A percentile compares a stretch with the other conserved stretches of the same genome.
Conservation (phyloP, 2,113 vertebrate species). For the Tonatia bakeri region DNA sequence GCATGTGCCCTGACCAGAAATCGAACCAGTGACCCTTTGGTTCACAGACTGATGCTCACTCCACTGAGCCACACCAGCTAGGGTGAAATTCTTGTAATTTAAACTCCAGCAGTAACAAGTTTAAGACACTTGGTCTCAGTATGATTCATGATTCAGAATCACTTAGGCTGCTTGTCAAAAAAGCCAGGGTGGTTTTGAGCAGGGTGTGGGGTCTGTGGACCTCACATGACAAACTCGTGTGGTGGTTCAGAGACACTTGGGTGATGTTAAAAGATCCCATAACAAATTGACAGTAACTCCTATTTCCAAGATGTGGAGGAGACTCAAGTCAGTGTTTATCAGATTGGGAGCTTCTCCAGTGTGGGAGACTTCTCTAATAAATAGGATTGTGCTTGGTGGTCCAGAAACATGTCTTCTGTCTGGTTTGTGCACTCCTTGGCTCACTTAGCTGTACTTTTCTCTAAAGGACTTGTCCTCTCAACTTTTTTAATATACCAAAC, state of each 20-base stretch:
- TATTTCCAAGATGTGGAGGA: not conserved
- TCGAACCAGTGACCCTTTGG: no score
- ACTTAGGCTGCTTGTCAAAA: not conserved
- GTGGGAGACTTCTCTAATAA: not conserved
- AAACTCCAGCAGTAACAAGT: not conserved
- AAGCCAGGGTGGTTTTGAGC: not conserved
- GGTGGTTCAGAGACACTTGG: not conserved
- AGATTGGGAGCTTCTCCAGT: not conserved
- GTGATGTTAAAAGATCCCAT: not conserved
- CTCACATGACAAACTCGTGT: not conserved
- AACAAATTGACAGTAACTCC: conserved; percentile 22
- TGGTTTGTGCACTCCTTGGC: not conserved
- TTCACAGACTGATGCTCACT: no score
- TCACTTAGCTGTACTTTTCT: conserved; percentile 40
- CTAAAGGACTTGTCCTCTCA: not conserved
- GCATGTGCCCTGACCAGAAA: no score
- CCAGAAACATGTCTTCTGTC: not conserved
- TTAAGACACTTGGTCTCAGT: conserved; percentile 18
- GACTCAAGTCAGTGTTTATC: not conserved
- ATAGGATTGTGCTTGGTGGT: not conserved
- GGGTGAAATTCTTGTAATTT: not conserved
- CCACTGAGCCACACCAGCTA: no score
- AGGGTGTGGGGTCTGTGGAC: not conserved
- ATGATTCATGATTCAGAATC: not conserved
- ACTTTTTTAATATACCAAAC: not conserved